A percentile compares a stretch with the other conserved stretches of the same genome.
phyloP scores from a whole-genome alignment of 2,888 invertebrate genomes.

The Bugula neritina region DNA sequence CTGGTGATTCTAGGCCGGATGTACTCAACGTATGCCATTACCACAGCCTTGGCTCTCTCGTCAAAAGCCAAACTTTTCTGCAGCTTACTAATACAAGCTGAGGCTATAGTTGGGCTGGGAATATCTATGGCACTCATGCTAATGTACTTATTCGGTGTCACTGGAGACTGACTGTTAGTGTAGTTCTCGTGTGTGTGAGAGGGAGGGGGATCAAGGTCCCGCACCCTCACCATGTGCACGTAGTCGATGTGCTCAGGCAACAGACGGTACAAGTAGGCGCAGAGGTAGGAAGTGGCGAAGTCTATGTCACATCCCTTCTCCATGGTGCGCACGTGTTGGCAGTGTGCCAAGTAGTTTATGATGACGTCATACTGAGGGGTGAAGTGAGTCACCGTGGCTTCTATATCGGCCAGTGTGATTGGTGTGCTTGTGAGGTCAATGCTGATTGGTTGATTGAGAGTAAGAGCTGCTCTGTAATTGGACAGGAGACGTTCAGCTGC shows the following conservation, averaged over 20 bases:
- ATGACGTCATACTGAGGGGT: constrained; percentile 25
- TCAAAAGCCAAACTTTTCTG: constrained; percentile 8
- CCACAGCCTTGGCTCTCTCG: neutral
- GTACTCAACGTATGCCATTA: neutral
- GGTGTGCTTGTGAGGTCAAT: neutral
- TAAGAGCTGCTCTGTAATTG: neutral
- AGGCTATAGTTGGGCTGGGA: constrained; percentile 1
- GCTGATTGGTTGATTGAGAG: neutral
- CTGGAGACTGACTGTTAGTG: too few species aligned
- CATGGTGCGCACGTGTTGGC: constrained; percentile 4
- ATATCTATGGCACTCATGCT: constrained; percentile 1
- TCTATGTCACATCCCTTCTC: constrained; percentile 25
- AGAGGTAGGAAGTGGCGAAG: constrained; percentile 20
- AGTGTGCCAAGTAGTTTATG: neutral
- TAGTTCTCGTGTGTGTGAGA: too few species aligned
- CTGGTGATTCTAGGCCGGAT: constrained; percentile 6
- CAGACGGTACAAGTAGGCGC: constrained; percentile 10
- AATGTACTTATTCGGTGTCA: neutral
- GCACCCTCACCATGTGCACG: constrained; percentile 6
- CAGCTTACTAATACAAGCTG: constrained; percentile 18
- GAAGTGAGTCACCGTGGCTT: neutral
- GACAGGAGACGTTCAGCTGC: constrained; percentile 2
- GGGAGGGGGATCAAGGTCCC: neutral
- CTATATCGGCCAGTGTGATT: neutral
- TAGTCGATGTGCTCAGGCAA: neutral